A percentile compares a stretch with the other conserved stretches of the same genome.
Evolutionary conservation across 2,797 vertebrate species (phyloP).

Genomic region (Acipenser ruthenus): DNA sequence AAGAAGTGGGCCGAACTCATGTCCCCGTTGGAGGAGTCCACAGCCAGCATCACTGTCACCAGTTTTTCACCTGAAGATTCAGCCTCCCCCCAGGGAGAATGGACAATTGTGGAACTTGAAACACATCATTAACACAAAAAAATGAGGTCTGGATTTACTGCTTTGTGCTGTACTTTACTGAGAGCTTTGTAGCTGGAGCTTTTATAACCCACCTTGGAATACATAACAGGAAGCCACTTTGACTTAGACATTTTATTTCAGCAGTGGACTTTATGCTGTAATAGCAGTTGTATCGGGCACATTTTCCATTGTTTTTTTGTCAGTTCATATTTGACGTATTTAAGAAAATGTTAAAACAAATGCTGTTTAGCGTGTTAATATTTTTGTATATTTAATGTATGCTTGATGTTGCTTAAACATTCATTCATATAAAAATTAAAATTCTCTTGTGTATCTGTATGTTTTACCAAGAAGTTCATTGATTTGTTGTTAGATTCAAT

Average conservation of each 20-base stretch:
- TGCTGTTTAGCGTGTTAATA: slow-evolving; percentile 56
- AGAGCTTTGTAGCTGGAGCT: neutral
- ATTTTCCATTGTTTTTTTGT: slow-evolving; percentile 20
- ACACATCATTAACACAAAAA: slow-evolving; percentile 80
- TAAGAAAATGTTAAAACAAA: slow-evolving; percentile 27
- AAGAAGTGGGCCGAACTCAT: slow-evolving; percentile 92
- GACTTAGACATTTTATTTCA: neutral
- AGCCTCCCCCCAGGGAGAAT: slow-evolving; percentile 91
- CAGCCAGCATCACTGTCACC: slow-evolving; percentile 88
- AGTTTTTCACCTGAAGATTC: slow-evolving; percentile 95
- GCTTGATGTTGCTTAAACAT: slow-evolving; percentile 43
- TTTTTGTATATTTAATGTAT: slow-evolving; percentile 51
- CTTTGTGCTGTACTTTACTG: too few species aligned
- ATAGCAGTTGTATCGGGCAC: slow-evolving; percentile 12
- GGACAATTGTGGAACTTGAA: slow-evolving; percentile 97
- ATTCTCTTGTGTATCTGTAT: slow-evolving; percentile 34
- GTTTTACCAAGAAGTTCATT: slow-evolving; percentile 43
- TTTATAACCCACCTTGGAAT: slow-evolving; percentile 8
- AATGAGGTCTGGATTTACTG: slow-evolving; percentile 11
- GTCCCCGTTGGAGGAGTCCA: slow-evolving; percentile 85
- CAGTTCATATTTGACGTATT: slow-evolving; percentile 19
- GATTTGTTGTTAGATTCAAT: slow-evolving; percentile 48
- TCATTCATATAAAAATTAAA: slow-evolving; percentile 34
- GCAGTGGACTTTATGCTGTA: neutral
- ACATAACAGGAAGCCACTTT: neutral